A percentile compares a stretch with the other conserved stretches of the same genome.
Evolutionary conservation across 2,113 vertebrate species (phyloP).

Genomic region (Diadophis punctatus): DNA sequence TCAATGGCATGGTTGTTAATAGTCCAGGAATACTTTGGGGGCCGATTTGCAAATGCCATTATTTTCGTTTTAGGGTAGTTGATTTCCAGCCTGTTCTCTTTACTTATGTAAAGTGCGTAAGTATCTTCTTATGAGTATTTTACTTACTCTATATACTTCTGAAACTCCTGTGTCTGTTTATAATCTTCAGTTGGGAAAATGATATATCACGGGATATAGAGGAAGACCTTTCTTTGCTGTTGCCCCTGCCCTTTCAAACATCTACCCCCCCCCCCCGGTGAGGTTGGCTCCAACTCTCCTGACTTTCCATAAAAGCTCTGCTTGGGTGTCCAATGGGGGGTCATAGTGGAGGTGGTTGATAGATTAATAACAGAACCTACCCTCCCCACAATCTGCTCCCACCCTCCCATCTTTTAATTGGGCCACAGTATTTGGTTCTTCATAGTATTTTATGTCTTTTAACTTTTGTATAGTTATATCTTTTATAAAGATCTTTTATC

Average conservation of each 20-base stretch:
- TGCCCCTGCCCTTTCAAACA: not conserved
- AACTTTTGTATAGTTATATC: not conserved
- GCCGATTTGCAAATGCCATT: not conserved
- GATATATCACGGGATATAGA: not conserved
- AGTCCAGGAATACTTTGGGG: not conserved
- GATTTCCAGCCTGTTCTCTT: not conserved
- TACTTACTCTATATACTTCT: not conserved
- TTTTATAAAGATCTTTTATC: too few relatives aligned
- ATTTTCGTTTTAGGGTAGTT: not conserved
- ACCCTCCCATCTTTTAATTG: not conserved
- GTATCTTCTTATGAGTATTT: not conserved
- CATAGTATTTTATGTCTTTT: not conserved
- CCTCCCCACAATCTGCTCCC: not conserved
- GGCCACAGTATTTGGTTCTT: not conserved
- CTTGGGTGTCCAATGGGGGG: not conserved
- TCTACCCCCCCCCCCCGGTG: accelerated
- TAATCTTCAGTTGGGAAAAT: not conserved
- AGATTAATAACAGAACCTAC: not conserved
- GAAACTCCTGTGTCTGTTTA: not conserved
- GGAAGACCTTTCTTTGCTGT: not conserved
- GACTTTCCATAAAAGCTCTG: not conserved
- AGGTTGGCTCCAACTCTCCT: not conserved
- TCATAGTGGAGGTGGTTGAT: not conserved
- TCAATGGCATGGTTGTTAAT: not conserved
- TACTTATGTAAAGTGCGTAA: not conserved